These are phyloP conservation scores for Troides helena DNA, from an alignment of 2,888 invertebrate genomes.

Conservation along the genomic window DNA sequence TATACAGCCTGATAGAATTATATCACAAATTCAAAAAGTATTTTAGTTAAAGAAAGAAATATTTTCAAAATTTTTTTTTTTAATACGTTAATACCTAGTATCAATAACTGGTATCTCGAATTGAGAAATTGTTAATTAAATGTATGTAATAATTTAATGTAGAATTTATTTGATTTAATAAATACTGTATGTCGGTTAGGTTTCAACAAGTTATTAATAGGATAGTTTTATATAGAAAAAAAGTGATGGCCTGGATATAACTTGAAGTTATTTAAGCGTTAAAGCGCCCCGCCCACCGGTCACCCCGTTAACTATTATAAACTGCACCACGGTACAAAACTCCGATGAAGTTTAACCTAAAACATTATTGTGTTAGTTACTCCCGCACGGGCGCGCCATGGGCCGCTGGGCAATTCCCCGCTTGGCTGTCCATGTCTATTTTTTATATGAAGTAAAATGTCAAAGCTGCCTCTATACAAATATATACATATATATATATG, in stretches of 20 bases:
- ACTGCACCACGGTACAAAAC: constrained; percentile 14
- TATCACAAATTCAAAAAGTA: too few relatives aligned
- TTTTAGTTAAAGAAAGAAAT: too few relatives aligned
- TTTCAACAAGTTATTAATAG: not conserved
- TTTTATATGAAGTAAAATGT: not conserved
- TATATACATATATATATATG: not conserved
- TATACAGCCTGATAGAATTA: too few relatives aligned
- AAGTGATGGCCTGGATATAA: not conserved
- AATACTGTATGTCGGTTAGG: not conserved
- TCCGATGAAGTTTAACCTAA: constrained; percentile 21
- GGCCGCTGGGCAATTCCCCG: not conserved
- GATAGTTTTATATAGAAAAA: not conserved
- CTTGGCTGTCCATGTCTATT: not conserved
- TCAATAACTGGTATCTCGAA: too few relatives aligned
- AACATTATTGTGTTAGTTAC: constrained; percentile 30
- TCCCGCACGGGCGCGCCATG: constrained; percentile 27
- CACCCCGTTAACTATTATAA: constrained; percentile 7
- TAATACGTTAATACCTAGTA: too few relatives aligned
- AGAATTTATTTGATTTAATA: too few relatives aligned
- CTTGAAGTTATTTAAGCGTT: constrained; percentile 13
- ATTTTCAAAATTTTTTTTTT: too few relatives aligned
- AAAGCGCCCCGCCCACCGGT: constrained; percentile 4
- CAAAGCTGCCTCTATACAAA: not conserved
- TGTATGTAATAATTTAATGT: too few relatives aligned
- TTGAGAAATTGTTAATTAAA: too few relatives aligned